Evolutionary conservation across 2,888 invertebrate species (phyloP).

Genomic region (Stenodema calcarata): DNA sequence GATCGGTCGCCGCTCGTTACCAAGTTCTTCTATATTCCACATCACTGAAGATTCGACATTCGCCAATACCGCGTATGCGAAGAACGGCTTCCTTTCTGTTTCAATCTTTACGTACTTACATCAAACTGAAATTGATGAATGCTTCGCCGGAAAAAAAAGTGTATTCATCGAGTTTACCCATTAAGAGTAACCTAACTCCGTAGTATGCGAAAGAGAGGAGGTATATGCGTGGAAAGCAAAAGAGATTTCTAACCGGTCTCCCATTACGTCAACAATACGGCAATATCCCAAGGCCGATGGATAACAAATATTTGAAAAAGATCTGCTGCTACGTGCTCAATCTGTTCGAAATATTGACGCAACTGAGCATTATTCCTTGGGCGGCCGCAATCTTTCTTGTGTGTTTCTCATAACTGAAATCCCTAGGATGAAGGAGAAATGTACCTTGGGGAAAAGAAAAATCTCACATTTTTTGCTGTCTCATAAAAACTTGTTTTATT

Average conservation of each 20-base stretch:
- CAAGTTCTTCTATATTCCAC: too few relatives aligned
- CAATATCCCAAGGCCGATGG: conserved; percentile 23
- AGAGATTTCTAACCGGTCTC: background rate
- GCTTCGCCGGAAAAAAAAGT: too few relatives aligned
- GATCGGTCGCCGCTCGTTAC: too few relatives aligned
- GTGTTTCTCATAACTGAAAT: background rate
- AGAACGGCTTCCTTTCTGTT: too few relatives aligned
- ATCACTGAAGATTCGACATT: too few relatives aligned
- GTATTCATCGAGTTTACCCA: too few relatives aligned
- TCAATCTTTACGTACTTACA: too few relatives aligned
- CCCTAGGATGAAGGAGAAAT: background rate
- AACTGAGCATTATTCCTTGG: background rate
- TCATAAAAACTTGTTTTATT: too few relatives aligned
- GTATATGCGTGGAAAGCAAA: background rate
- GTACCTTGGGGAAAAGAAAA: background rate
- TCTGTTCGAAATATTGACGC: conserved; percentile 11
- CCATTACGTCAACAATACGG: conserved; percentile 21
- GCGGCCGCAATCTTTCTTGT: background rate
- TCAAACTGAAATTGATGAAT: too few relatives aligned
- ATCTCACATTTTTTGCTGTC: background rate
- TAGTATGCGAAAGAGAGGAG: too few relatives aligned
- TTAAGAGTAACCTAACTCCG: too few relatives aligned
- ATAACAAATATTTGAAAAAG: conserved; percentile 24
- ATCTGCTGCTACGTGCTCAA: conserved; percentile 17
- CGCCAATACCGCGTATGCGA: too few relatives aligned